A percentile compares a stretch with the other conserved stretches of the same genome.
Evolutionary conservation across 2,797 vertebrate species (phyloP).

Genomic region (Bovichtus diacanthus): DNA sequence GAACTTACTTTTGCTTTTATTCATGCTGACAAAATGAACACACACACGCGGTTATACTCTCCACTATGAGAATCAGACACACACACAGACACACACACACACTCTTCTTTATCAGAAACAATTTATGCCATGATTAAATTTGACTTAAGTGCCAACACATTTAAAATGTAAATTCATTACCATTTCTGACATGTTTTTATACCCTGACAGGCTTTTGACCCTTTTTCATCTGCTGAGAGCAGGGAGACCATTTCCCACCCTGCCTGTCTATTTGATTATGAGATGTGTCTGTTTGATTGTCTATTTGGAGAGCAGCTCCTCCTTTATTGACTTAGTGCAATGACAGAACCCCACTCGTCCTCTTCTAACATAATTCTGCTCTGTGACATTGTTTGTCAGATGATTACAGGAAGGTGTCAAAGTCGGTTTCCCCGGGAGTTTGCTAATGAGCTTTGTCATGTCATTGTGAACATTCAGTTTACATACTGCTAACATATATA

Average conservation of each 20-base stretch:
- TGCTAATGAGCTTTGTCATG: conserved; percentile 41
- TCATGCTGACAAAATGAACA: neutral
- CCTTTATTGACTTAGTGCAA: conserved; percentile 69
- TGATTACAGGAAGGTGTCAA: conserved; percentile 50
- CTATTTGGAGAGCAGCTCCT: conserved; percentile 64
- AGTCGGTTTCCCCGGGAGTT: conserved; percentile 19
- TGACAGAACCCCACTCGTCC: conserved; percentile 45
- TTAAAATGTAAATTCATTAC: conserved; percentile 33
- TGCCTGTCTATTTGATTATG: conserved; percentile 64
- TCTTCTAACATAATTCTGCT: conserved; percentile 49
- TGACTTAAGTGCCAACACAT: conserved; percentile 24
- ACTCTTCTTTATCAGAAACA: conserved; percentile 12
- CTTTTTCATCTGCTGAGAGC: conserved; percentile 47
- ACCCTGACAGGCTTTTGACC: conserved; percentile 34
- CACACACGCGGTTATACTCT: neutral
- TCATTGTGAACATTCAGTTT: conserved; percentile 13
- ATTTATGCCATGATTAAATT: conserved; percentile 34
- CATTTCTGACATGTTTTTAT: conserved; percentile 22
- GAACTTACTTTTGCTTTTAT: neutral
- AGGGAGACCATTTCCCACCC: conserved; percentile 33
- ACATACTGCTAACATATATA: neutral
- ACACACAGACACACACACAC: neutral
- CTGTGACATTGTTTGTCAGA: conserved; percentile 46
- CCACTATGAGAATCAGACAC: neutral
- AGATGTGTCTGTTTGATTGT: conserved; percentile 68